Percentiles rank a stretch among this genome's conserved stretches.
These are phyloP conservation scores for Meandrina meandrites DNA, from an alignment of 92 coral and sea anemone species.

Conservation along the genomic window DNA sequence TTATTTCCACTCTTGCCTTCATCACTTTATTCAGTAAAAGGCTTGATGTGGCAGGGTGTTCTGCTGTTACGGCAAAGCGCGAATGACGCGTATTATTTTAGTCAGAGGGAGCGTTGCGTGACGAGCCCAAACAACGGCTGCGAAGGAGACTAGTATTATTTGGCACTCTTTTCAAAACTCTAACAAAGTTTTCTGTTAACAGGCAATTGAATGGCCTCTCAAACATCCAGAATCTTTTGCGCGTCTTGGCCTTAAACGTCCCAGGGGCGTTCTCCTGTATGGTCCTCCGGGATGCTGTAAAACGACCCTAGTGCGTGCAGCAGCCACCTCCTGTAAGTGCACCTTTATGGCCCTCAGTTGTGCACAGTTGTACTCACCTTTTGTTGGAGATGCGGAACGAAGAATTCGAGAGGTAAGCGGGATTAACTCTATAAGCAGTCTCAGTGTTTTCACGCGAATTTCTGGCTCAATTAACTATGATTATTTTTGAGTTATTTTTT, in stretches of 20 bases:
- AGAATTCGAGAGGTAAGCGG: slow-evolving; percentile 81
- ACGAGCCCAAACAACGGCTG: no score
- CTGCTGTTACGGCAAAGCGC: background rate
- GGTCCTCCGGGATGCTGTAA: slow-evolving; percentile 99
- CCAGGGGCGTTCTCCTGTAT: slow-evolving; percentile 89
- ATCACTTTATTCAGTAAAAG: no score
- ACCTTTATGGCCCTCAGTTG: slow-evolving; percentile 97
- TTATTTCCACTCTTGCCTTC: no score
- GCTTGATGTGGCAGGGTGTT: no score
- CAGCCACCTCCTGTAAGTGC: slow-evolving; percentile 86
- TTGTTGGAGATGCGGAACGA: slow-evolving; percentile 95
- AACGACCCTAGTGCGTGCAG: slow-evolving; percentile 93
- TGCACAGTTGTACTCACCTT: slow-evolving; percentile 95
- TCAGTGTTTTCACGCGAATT: no score
- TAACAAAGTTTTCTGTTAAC: background rate
- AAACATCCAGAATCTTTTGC: slow-evolving; percentile 88
- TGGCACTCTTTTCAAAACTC: background rate
- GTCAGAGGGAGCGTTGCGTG: no score
- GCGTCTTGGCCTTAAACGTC: slow-evolving; percentile 86
- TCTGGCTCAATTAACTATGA: no score
- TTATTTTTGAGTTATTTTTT: no score
- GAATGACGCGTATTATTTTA: background rate
- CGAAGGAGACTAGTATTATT: no score
- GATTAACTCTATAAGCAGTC: no score
- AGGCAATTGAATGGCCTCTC: slow-evolving; percentile 99